A percentile compares a stretch with the other conserved stretches of the same genome.
These are phyloP conservation scores for Falcunculus frontatus DNA, from an alignment of 2,113 vertebrate genomes.

Conservation along the genomic window DNA sequence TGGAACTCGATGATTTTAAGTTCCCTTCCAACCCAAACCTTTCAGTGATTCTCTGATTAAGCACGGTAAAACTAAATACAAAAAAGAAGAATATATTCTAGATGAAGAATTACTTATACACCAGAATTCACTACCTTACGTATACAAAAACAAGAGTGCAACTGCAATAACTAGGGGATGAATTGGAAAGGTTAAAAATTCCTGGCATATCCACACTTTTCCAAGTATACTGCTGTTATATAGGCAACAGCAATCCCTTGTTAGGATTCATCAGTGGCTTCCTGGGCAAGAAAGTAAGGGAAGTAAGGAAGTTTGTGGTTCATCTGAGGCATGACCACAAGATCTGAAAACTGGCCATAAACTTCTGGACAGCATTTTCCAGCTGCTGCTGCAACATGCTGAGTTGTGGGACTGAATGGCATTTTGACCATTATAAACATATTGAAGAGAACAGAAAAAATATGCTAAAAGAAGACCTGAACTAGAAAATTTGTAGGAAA, in stretches of 20 bases:
- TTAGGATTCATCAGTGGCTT: background rate
- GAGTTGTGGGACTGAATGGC: background rate
- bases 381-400: background rate
- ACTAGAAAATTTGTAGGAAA: background rate
- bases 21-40: background rate
- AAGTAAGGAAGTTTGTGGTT: background rate
- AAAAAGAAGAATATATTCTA: background rate
- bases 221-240: background rate
- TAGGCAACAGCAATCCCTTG: background rate
- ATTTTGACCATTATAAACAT: background rate
- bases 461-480: background rate
- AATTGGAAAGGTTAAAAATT: background rate
- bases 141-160: background rate
- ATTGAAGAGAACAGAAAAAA: background rate
- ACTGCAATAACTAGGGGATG: background rate
- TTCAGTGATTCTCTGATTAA: background rate
- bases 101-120: background rate
- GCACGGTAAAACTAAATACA: background rate
- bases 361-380: background rate
- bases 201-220: background rate
- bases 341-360: background rate
- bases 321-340: background rate
- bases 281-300: background rate
- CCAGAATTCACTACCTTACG: background rate
- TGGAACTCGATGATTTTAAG: background rate